Evolutionary conservation across 2,113 vertebrate species (phyloP), one percentile per base, ranked within the genome.

Genomic region (Antechinus stuartii): DNA sequence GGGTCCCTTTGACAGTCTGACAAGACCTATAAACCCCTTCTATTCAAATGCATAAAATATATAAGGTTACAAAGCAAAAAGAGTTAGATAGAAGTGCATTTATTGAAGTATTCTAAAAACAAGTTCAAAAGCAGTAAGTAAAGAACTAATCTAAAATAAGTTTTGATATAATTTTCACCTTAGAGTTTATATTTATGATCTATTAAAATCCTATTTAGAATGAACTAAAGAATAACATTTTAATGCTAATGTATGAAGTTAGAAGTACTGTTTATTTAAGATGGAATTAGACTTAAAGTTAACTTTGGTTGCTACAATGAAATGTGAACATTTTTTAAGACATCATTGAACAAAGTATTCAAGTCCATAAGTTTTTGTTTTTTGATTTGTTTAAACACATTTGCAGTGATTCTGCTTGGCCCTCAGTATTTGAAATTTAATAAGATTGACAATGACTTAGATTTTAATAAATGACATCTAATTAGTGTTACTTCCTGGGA

Each of bases 371-470:
- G 9, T 50, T 52, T 90, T 90, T 90, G 90, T 49, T 90, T 50
- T 52, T 50, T 52, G 12, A 16, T 35, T 68, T 76, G 92, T 16
- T 91, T 94, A 91, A 90, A 46, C 95, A 19, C 0, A 93, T 1
- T 94, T 95, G 26, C 27, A 54, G 35, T 94, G 90, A 89, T 95
- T 94, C 52, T 92, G 2, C 89, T 91, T 92, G 95, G 61, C 14
- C 27, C 68, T 96, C 55, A 95, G 50, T 93, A 94, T 96, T 89
- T 94, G 94, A 94, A 92, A 92, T 30, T 94, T 96, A 54, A 46
- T 46, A 54, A 89, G 93, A 55, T 92, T 97, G 35, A 95, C 27
- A 95, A 9, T 90, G 93, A n/a, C 5, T 27, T 0, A 42, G 35
- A 26, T n/a, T 30, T 23, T 54, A 93, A 53, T 91, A 90, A 95